Evolutionary conservation across 2,888 invertebrate species (phyloP).

Genomic region (Dimorphilus gyrociliatus): DNA sequence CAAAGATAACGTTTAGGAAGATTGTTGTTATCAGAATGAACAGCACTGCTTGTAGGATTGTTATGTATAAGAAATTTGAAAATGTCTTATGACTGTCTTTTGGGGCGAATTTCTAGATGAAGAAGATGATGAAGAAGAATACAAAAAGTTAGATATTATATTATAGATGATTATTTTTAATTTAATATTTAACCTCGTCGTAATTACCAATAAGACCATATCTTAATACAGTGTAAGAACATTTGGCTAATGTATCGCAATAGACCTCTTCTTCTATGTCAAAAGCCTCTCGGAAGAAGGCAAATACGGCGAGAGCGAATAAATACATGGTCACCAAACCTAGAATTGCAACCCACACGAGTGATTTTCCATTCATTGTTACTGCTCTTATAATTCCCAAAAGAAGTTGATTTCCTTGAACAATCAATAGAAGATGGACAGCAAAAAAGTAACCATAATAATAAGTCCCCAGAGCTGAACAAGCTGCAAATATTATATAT

Average conservation of each 20-base stretch:
- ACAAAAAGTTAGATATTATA: no score
- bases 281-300: conserved; percentile 6
- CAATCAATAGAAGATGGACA: conserved; percentile 5
- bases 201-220: conserved; percentile 5
- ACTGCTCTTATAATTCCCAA: conserved; percentile 5
- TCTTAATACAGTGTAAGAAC: conserved; percentile 5
- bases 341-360: conserved; percentile 6
- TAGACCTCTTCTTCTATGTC: conserved; percentile 1
- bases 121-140: no score
- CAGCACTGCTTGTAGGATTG: conserved; percentile 5
- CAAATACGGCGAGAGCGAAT: conserved; percentile 6
- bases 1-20: conserved; percentile 6
- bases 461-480: conserved; percentile 3
- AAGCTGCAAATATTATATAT: no score
- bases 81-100: conserved; percentile 4
- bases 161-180: no score
- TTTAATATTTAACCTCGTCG: no score
- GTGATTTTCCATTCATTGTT: conserved; percentile 5
- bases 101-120: no score
- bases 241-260: conserved; percentile 5
- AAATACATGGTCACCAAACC: conserved; percentile 6
- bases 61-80: conserved; percentile 4
- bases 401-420: conserved; percentile 4
- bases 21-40: conserved; percentile 8
- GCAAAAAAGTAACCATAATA: conserved; percentile 5